A percentile compares a stretch with the other conserved stretches of the same genome.
These are phyloP conservation scores for Lemur catta DNA, from an alignment of 2,797 vertebrate genomes.

Conservation along the genomic window DNA sequence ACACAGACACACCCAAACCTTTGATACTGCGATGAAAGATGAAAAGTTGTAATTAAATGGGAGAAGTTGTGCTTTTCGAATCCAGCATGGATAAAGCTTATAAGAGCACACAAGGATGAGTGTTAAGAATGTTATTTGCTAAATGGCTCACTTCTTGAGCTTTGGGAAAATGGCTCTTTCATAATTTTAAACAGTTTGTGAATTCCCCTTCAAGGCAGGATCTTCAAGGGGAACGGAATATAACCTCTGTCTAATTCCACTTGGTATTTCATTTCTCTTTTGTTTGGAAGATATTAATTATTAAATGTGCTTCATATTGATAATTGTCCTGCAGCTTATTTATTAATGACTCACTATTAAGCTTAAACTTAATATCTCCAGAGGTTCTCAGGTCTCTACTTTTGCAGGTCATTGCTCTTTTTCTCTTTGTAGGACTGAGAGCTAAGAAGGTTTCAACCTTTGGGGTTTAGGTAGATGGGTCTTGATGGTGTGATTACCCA, in stretches of 20 bases:
- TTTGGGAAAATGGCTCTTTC: background rate
- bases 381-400: constrained; percentile 60
- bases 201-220: constrained; percentile 65
- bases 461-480: constrained; percentile 47
- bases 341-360: constrained; percentile 77
- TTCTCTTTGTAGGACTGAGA: constrained; percentile 34
- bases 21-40: constrained; percentile 3
- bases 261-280: constrained; percentile 69
- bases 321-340: constrained; percentile 76
- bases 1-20: background rate
- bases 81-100: background rate
- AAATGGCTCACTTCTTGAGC: background rate
- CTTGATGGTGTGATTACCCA: constrained; percentile 60
- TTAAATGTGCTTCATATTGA: constrained; percentile 72
- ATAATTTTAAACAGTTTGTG: constrained; percentile 50
- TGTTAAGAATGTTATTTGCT: background rate
- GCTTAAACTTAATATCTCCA: constrained; percentile 69
- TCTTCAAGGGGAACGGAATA: constrained; percentile 69
- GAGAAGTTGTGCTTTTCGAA: background rate
- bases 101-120: background rate
- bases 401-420: constrained; percentile 59
- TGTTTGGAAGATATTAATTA: constrained; percentile 78
- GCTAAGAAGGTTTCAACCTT: constrained; percentile 45
- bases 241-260: constrained; percentile 67
- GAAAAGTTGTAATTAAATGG: constrained; percentile 48